Conservation (phyloP, 1,140 invertebrate genomes). For the Habropoda laboriosa region DNA sequence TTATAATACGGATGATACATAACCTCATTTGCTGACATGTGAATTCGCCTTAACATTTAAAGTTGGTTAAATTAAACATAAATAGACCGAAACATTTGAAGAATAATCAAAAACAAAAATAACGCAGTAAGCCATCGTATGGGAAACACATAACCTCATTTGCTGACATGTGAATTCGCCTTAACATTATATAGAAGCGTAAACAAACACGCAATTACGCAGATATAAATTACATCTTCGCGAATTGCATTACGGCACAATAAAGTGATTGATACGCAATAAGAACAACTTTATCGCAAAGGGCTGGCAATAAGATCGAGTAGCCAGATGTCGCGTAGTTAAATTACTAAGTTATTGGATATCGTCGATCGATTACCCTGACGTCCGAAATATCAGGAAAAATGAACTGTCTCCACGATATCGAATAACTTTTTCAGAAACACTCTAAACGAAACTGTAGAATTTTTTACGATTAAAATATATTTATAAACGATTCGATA, state of each 20-base stretch:
- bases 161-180: neutral
- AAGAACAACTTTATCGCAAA: neutral
- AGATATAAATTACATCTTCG: conserved; percentile 8
- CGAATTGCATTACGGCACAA: neutral
- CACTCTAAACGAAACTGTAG: no score
- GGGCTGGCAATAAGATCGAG: neutral
- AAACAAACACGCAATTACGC: neutral
- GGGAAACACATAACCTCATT: no score
- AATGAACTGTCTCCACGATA: neutral
- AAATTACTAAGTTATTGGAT: conserved; percentile 21
- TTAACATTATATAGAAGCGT: neutral
- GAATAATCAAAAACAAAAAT: neutral
- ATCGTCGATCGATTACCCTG: neutral
- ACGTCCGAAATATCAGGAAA: neutral
- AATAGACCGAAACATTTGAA: no score
- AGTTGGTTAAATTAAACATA: no score
- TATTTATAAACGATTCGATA: neutral
- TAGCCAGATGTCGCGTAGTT: neutral
- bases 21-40: no score
- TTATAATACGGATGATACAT: no score
- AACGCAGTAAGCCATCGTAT: no score
- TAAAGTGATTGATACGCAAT: conserved; percentile 15
- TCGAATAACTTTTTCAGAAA: neutral
- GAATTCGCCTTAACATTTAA: no score
- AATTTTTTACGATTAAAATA: neutral